Base-by-base conservation (phyloP, 2,797 vertebrate species). In the Caiman crocodilus region DNA sequence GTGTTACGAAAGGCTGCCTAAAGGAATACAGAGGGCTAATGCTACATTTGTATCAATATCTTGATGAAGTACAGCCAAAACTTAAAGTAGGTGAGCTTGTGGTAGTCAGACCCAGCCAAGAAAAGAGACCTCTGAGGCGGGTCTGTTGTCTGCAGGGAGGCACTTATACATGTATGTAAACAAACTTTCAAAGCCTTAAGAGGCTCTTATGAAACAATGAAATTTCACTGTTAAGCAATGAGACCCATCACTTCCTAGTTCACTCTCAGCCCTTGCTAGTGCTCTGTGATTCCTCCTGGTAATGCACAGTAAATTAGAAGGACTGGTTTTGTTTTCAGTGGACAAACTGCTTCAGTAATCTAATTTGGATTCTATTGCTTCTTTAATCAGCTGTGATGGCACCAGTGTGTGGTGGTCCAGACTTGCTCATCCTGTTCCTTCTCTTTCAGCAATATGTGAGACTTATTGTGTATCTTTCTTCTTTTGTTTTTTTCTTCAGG, bases 221-320 rank as follows among this genome's bases (percentile, higher is more conserved):
- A 94, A 93, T 96, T 95, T 74, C 67, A 80, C 65, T 61, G 23
- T 90, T 93, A 90, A 94, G 64, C 80, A 93, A 84, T 57, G 75
- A 94, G 69, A 94, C 64, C 84, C 88, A 94, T 77, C 90, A 92
- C 90, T 94, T 96, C 74, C 85, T 82, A 85, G 90, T 84, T 85
- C 87, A 58, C 76, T 96, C 93, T 82, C 92, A 94, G 84, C 30
- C 88, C 64, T 94, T 86, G 89, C 35, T 80, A 90, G 92, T 91
- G 91, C 77, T 92, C 79, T 74, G 88, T 81, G 76, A 94, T 90
- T 94, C 85, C 64, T 95, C 86, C 96, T 76, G 87, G 89, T 77
- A 93, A 89, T 77, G 79, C 71, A 91, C n/a, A 79, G 91, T 96
- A 96, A 96, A 96, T 97, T 95, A 97, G 88, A 94, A 93, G 84